These are phyloP conservation scores for Clarias macrocephalus DNA, from an alignment of 2,113 vertebrate species.

Conservation along the genomic window DNA sequence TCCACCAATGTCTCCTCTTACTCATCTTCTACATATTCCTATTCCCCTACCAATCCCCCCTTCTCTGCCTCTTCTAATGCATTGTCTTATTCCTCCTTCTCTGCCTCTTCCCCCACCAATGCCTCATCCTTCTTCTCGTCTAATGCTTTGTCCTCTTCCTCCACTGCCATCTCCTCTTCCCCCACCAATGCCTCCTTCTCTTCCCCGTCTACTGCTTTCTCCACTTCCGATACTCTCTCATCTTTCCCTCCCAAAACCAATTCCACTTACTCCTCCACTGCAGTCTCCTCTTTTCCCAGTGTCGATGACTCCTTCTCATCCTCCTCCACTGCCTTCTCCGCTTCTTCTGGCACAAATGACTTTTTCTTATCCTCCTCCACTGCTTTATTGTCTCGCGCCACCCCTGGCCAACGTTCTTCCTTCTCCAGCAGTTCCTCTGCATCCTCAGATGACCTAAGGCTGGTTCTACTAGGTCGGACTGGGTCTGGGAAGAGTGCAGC, in stretches of 20 bases:
- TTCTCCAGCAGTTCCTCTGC: conserved; percentile 1
- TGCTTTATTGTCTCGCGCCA: not conserved
- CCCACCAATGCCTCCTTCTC: not conserved
- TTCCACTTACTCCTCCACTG: conserved; percentile 22
- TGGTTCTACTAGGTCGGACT: conserved; percentile 70
- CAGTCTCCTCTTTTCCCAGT: not conserved
- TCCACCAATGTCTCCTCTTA: not conserved
- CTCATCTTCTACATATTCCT: not conserved
- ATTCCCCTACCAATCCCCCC: not conserved
- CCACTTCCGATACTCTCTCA: not conserved
- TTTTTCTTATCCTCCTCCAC: conserved; percentile 7
- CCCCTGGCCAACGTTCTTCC: not conserved
- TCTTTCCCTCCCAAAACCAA: not conserved
- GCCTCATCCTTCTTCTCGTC: not conserved
- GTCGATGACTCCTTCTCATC: not conserved
- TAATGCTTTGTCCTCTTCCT: not conserved
- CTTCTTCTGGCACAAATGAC: not conserved
- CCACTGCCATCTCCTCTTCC: not conserved
- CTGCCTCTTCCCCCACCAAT: not conserved
- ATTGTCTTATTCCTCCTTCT: not conserved
- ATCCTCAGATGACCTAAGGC: conserved; percentile 62
- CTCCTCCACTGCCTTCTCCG: not conserved
- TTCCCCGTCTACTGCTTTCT: not conserved
- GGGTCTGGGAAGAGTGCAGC: conserved; percentile 70
- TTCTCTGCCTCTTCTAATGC: not conserved